phyloP scores from a whole-genome alignment of 2,797 vertebrate species.

The Urocyon cinereoargenteus region DNA sequence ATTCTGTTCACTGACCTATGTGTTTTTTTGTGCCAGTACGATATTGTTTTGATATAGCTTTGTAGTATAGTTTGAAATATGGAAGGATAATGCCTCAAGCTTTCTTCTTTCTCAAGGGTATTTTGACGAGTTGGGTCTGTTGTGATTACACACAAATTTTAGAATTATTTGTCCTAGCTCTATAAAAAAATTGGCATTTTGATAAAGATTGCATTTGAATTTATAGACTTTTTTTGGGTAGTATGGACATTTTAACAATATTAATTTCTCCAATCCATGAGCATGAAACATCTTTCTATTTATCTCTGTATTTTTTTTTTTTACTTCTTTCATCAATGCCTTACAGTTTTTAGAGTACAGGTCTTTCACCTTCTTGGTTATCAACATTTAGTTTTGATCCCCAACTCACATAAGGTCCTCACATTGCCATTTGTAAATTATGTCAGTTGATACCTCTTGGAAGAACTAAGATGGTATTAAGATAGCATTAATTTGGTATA shows the following conservation, averaged over 20 bases:
- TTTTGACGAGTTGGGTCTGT: not conserved
- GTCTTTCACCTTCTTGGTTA: not conserved
- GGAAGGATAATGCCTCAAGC: not conserved
- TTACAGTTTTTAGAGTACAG: not conserved
- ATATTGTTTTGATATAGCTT: not conserved
- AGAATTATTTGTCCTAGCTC: not conserved
- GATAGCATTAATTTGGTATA: not conserved
- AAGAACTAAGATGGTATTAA: not conserved
- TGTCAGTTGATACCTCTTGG: not conserved
- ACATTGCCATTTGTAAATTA: not conserved
- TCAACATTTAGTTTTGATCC: not conserved
- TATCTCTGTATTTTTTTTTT: not conserved
- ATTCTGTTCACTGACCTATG: not conserved
- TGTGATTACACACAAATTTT: not conserved
- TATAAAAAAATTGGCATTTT: not conserved
- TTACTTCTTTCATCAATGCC: not conserved
- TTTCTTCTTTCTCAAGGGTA: not conserved
- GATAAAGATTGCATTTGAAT: not conserved
- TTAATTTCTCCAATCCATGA: not conserved
- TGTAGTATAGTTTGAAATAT: not conserved
- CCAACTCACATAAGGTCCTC: not conserved
- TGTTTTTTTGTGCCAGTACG: not conserved
- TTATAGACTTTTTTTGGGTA: not conserved
- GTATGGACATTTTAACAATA: not conserved
- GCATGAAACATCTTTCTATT: not conserved